Percentiles rank a stretch among this genome's conserved stretches.
These are phyloP conservation scores for Catharus ustulatus DNA, from an alignment of 2,797 vertebrate genomes.

Conservation along the genomic window DNA sequence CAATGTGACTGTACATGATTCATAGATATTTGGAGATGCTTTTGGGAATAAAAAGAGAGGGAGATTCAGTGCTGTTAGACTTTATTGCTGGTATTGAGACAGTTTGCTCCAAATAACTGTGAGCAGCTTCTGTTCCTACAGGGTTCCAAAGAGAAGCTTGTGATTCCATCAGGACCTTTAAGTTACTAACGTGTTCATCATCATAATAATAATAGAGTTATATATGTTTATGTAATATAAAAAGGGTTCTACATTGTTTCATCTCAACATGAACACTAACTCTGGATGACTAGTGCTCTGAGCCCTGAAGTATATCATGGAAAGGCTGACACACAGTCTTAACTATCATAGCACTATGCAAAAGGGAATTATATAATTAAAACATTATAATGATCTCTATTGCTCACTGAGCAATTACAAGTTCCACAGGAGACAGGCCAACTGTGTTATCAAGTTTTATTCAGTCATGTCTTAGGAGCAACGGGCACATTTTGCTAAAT, in stretches of 20 bases:
- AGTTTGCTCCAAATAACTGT: not conserved
- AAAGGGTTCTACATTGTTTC: not conserved
- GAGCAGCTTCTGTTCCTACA: not conserved
- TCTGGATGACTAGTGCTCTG: conserved; percentile 10
- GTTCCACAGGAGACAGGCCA: conserved; percentile 41
- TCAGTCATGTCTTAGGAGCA: conserved; percentile 37
- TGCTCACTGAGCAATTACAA: conserved; percentile 47
- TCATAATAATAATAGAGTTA: not conserved
- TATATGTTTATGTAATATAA: not conserved
- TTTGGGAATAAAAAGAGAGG: not conserved
- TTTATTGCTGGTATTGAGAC: not conserved
- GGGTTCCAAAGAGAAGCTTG: not conserved
- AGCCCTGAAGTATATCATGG: conserved; percentile 16
- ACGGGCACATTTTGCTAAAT: conserved; percentile 48
- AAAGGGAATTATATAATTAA: conserved; percentile 66
- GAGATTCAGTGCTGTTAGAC: not conserved
- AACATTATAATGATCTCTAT: conserved; percentile 35
- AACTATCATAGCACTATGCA: conserved; percentile 17
- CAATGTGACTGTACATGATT: not conserved
- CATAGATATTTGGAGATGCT: not conserved
- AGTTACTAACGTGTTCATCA: not conserved
- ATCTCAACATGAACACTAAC: not conserved
- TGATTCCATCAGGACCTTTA: not conserved
- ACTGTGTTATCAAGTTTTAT: conserved; percentile 66
- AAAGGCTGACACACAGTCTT: conserved; percentile 53